Conservation (phyloP, 2,797 vertebrate genomes). For the Hippopotamyrus pictus region DNA sequence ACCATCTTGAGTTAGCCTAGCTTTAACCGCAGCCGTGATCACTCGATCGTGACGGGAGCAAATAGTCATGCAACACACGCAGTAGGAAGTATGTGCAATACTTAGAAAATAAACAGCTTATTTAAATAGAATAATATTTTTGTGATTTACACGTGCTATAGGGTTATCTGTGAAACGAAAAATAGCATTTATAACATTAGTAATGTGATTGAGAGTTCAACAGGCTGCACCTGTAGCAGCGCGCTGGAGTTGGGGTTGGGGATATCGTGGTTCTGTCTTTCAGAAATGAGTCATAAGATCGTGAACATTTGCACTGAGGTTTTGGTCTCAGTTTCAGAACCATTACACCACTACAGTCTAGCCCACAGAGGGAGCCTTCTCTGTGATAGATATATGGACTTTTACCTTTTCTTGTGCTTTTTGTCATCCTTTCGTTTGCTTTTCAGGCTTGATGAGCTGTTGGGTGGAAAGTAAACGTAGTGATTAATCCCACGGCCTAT, state of each 20-base stretch:
- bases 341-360: background rate
- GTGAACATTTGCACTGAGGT: background rate
- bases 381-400: background rate
- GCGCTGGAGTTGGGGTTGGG: background rate
- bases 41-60: background rate
- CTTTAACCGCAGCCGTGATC: background rate
- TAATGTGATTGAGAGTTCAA: background rate
- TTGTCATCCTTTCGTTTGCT: constrained; percentile 83
- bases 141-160: background rate
- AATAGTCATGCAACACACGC: background rate
- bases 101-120: background rate
- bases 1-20: background rate
- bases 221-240: background rate
- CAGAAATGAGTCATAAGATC: background rate
- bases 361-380: background rate
- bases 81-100: background rate
- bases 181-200: background rate
- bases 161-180: background rate
- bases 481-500: constrained; percentile 23
- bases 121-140: background rate
- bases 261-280: background rate
- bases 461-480: constrained; percentile 53
- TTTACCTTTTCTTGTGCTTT: constrained; percentile 93
- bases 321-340: background rate
- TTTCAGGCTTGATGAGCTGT: constrained; percentile 82